A percentile compares a stretch with the other conserved stretches of the same genome.
Evolutionary conservation across 2,888 invertebrate genomes (phyloP).

Genomic region (Hemaris fuciformis): DNA sequence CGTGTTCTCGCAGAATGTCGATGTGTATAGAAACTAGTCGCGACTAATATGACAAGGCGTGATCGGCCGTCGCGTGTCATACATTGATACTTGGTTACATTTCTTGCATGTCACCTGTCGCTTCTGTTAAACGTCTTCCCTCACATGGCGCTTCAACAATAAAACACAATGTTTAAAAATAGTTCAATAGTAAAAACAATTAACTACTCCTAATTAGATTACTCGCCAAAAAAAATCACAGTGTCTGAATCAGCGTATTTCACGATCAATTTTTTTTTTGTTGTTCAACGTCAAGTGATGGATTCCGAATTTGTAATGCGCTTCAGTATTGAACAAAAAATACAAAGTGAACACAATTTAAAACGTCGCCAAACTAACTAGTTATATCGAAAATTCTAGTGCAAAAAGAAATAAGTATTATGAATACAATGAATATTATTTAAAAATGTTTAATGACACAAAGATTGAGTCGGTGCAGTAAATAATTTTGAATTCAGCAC

Average conservation of each 20-base stretch:
- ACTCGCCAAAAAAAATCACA: background rate
- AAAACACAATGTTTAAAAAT: background rate
- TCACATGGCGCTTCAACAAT: background rate
- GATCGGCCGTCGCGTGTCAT: constrained; percentile 25
- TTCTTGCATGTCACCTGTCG: constrained; percentile 15
- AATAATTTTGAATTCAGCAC: too few species aligned
- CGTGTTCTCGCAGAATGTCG: constrained; percentile 28
- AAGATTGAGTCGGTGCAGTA: too few species aligned
- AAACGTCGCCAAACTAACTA: too few species aligned
- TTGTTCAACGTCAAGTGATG: background rate
- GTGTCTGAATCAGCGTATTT: background rate
- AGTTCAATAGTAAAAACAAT: background rate
- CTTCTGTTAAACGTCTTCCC: background rate
- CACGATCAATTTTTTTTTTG: background rate
- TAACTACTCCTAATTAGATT: background rate
- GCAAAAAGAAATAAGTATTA: too few species aligned
- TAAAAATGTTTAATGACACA: too few species aligned
- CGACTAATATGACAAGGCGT: constrained; percentile 29
- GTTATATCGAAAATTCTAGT: too few species aligned
- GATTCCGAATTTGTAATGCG: background rate
- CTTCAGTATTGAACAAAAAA: background rate
- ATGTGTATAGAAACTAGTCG: constrained; percentile 49
- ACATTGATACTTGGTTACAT: constrained; percentile 24
- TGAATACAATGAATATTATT: too few species aligned
- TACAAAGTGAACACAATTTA: background rate